Evolutionary conservation across 1,140 invertebrate species (phyloP).

Genomic region (Plectus sambesii): DNA sequence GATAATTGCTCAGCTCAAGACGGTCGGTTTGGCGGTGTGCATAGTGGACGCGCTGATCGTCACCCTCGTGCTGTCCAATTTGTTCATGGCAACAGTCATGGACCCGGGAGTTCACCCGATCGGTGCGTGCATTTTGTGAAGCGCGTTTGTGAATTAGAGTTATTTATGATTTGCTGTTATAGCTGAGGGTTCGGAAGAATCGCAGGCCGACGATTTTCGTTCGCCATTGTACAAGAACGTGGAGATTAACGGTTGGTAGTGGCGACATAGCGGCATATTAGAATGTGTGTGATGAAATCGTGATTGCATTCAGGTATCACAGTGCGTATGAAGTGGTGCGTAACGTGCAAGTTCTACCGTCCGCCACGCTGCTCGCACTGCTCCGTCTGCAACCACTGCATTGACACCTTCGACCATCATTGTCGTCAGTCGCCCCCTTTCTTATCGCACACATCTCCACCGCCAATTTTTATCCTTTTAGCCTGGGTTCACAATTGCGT

Average conservation of each 20-base stretch:
- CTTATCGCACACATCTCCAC: no score
- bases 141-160: conserved; percentile 6
- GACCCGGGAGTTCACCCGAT: conserved; percentile 97
- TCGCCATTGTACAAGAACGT: conserved; percentile 94
- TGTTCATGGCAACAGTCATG: conserved; percentile 95
- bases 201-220: conserved; percentile 69
- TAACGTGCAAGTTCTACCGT: conserved; percentile 97
- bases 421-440: no score
- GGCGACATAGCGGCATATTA: no score
- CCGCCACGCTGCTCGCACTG: conserved; percentile 95
- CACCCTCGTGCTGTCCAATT: conserved; percentile 92
- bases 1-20: conserved; percentile 23
- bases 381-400: conserved; percentile 74
- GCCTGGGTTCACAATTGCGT: conserved; percentile 99
- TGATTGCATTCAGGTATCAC: no score
- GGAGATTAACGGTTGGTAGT: conserved; percentile 71
- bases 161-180: conserved; percentile 11
- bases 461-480: no score
- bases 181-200: conserved; percentile 39
- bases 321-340: conserved; percentile 99
- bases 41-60: conserved; percentile 83
- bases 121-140: conserved; percentile 56
- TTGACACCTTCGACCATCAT: conserved; percentile 98
- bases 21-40: conserved; percentile 63
- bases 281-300: no score